These are phyloP conservation scores for Neomonachus schauinslandi DNA, from an alignment of 2,113 vertebrate species.

Conservation along the genomic window DNA sequence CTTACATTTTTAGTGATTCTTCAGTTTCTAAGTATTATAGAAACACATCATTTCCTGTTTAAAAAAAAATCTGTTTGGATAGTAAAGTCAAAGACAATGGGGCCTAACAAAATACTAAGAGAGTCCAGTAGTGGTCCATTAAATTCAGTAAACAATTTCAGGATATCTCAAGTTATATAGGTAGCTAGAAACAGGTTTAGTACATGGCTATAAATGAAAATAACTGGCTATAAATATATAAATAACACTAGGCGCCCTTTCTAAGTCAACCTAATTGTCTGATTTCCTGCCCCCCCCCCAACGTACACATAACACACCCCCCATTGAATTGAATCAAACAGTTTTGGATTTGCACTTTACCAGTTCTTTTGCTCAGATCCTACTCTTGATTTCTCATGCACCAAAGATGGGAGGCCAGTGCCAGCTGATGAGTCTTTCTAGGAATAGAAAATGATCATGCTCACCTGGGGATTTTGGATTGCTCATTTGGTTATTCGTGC, in stretches of 20 bases:
- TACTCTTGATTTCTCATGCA: not conserved
- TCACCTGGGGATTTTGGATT: not conserved
- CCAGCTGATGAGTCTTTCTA: not conserved
- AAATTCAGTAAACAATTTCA: not conserved
- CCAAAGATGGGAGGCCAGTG: not conserved
- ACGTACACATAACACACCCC: not conserved
- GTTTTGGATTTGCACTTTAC: not conserved
- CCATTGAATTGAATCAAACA: not conserved
- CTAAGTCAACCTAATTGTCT: not conserved
- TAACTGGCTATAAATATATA: not conserved
- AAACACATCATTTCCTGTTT: not conserved
- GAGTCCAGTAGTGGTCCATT: not conserved
- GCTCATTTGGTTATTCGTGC: not conserved
- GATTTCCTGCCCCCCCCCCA: not conserved
- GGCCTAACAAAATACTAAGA: not conserved
- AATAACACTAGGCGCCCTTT: not conserved
- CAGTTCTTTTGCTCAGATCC: not conserved
- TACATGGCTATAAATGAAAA: not conserved
- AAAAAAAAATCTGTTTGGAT: not conserved
- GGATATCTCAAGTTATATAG: not conserved
- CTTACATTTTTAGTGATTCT: not conserved
- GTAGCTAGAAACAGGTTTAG: not conserved
- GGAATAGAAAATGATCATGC: not conserved
- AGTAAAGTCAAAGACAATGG: not conserved
- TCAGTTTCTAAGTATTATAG: constrained; percentile 23